phyloP scores from a whole-genome alignment of 2,797 vertebrate genomes.

The Characodon lateralis region DNA sequence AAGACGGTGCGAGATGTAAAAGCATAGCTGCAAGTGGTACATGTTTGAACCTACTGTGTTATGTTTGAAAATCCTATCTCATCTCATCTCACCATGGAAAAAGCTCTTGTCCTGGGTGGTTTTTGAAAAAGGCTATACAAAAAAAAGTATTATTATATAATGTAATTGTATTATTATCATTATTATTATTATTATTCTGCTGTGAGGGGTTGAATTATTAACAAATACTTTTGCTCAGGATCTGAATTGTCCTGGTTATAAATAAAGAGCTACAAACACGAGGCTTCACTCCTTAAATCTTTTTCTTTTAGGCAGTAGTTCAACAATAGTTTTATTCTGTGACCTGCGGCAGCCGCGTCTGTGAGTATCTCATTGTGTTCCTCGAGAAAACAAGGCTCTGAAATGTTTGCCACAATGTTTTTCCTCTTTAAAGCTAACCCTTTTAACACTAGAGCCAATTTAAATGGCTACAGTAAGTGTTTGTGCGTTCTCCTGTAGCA shows the following conservation, averaged over 20 bases:
- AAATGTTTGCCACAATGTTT: background rate
- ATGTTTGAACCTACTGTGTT: constrained; percentile 4
- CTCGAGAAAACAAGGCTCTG: background rate
- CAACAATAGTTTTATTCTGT: constrained; percentile 22
- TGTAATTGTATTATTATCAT: too few species aligned
- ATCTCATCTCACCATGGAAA: background rate
- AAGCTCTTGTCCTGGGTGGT: background rate
- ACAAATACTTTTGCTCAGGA: background rate
- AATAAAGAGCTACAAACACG: constrained; percentile 22
- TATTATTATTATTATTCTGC: too few species aligned
- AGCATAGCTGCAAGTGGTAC: constrained; percentile 2
- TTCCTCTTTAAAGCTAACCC: background rate
- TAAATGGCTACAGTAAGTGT: background rate
- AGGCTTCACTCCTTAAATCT: constrained; percentile 27
- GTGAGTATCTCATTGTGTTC: background rate
- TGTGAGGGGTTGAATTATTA: constrained; percentile 14
- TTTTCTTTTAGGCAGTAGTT: constrained; percentile 29
- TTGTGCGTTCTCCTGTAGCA: background rate
- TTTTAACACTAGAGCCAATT: background rate
- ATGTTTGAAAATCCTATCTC: constrained; percentile 8
- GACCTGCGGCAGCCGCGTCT: constrained; percentile 10
- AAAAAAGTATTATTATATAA: too few species aligned
- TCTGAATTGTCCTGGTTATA: constrained; percentile 15
- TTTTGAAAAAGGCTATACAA: too few species aligned
- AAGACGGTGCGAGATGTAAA: background rate